Conservation (phyloP, 2,113 vertebrate species). For the Salvelinus namaycush region DNA sequence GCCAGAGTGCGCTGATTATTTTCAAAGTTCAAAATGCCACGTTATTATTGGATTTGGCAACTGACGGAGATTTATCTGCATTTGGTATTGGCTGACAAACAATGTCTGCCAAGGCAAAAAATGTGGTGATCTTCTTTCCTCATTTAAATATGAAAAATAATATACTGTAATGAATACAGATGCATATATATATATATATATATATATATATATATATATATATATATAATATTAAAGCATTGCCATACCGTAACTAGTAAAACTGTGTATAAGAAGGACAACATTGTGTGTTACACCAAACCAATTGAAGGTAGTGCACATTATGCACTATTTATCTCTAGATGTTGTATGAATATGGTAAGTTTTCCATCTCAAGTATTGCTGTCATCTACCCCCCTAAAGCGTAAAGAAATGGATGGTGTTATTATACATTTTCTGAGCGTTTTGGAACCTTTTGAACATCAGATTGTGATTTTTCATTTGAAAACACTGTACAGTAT, state of each 20-base stretch:
- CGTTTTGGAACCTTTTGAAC: background rate
- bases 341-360: background rate
- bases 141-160: constrained; percentile 32
- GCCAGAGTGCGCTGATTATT: constrained; percentile 49
- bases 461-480: background rate
- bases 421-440: background rate
- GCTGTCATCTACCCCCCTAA: background rate
- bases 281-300: background rate
- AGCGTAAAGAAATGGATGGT: background rate
- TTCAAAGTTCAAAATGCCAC: constrained; percentile 46
- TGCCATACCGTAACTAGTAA: constrained; percentile 1
- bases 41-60: constrained; percentile 63
- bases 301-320: background rate
- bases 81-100: constrained; percentile 38
- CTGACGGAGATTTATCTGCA: constrained; percentile 35
- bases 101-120: constrained; percentile 49
- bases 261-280: background rate
- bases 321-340: background rate
- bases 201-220: no score
- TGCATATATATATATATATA: no score
- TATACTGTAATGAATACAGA: constrained; percentile 20
- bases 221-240: background rate
- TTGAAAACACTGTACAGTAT: background rate
- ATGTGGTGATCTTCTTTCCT: constrained; percentile 33
- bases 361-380: background rate